A percentile compares a stretch with the other conserved stretches of the same genome.
phyloP scores from a whole-genome alignment of 2,888 invertebrate genomes.

The Papilio gigon region DNA sequence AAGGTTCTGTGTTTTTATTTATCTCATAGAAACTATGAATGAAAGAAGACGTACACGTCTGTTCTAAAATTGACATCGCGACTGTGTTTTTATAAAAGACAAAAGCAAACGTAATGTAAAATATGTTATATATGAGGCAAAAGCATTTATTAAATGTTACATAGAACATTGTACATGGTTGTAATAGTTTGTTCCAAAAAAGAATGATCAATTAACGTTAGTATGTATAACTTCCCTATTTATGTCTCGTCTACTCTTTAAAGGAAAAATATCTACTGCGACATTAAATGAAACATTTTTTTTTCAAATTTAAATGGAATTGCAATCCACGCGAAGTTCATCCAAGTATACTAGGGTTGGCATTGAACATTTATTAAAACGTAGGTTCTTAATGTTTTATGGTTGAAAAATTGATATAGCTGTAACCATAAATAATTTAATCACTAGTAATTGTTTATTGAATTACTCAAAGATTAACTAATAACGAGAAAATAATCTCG shows the following conservation, averaged over 20 bases:
- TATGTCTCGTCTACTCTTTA: background rate
- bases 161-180: background rate
- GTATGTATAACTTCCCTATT: background rate
- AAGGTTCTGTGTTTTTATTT: slow-evolving; percentile 1
- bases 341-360: too few relatives aligned
- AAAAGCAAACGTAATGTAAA: background rate
- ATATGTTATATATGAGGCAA: background rate
- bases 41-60: background rate
- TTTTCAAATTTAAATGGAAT: too few relatives aligned
- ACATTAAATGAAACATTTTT: too few relatives aligned
- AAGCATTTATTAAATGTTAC: background rate
- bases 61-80: background rate
- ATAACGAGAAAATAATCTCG: background rate
- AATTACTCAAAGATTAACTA: background rate
- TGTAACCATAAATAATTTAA: too few relatives aligned
- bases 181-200: background rate
- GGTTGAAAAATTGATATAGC: too few relatives aligned
- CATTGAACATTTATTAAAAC: too few relatives aligned
- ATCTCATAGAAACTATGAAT: slow-evolving; percentile 1
- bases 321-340: too few relatives aligned
- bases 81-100: background rate
- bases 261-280: background rate
- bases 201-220: background rate
- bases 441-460: background rate
- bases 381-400: too few relatives aligned